Evolutionary conservation across 2,113 vertebrate species (phyloP).

Genomic region (Pteropus alecto): DNA sequence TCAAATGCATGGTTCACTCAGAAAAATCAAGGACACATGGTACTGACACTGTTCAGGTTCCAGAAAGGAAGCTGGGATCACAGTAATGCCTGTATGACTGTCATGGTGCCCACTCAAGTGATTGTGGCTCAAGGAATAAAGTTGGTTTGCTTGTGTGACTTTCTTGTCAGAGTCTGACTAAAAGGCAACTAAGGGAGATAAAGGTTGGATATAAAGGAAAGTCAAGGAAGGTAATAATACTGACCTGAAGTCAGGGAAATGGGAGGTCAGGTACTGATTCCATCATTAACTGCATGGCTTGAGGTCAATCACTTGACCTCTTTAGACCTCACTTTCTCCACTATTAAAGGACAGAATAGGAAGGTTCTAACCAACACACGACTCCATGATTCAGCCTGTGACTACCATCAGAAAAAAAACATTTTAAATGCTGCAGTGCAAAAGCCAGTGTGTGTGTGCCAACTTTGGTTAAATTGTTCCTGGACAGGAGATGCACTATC

Average conservation of each 20-base stretch:
- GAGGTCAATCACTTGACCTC: not conserved
- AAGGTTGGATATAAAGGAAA: not conserved
- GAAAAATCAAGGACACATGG: constrained; percentile 73
- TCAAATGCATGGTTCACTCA: constrained; percentile 72
- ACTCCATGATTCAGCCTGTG: not conserved
- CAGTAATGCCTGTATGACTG: not conserved
- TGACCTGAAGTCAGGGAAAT: not conserved
- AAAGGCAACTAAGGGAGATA: not conserved
- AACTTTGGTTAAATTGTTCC: not conserved
- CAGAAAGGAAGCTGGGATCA: not conserved
- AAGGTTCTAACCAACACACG: not conserved
- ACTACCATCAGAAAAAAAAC: not conserved
- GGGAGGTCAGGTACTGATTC: rapidly evolving
- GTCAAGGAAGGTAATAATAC: not conserved
- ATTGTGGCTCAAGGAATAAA: not conserved
- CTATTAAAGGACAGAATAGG: not conserved
- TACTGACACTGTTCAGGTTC: constrained; percentile 65
- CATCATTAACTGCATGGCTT: not conserved
- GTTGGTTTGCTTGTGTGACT: not conserved
- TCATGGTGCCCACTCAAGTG: not conserved
- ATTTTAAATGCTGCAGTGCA: not conserved
- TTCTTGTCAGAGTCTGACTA: not conserved
- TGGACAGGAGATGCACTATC: not conserved
- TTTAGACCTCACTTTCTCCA: not conserved
- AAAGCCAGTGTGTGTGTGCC: not conserved